Base-by-base conservation (phyloP, 2,797 vertebrate species). In the Smutsia temminckii region DNA sequence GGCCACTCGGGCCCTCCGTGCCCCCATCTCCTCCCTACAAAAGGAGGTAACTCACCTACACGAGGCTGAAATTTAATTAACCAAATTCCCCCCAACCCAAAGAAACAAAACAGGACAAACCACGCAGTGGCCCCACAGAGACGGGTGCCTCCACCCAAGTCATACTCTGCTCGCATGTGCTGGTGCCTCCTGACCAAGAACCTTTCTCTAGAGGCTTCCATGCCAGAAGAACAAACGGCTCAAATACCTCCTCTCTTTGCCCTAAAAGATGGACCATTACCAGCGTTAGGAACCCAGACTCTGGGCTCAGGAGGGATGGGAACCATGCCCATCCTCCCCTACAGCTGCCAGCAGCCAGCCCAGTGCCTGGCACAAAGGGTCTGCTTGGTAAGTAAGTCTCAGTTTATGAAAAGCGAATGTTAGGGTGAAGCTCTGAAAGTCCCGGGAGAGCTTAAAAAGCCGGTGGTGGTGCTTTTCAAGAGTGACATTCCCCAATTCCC, bases 271-370 rank as follows among this genome's bases (percentile, higher is more conserved):
- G 69, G 27, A 12, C 16, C 7, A 1, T 63, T 34, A 20, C 42
- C 68, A 7, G 23, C 13, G 4, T 13, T 25, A 20, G 0, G 17
- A 59, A 34, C 3, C 6, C 68, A 17, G 18, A 4, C 16, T 0
- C 12, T 7, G 12, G 61, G 29, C 40, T 42, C 18, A 8, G 2
- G 40, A 4, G 53, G 49, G 29, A 4, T 2, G 0, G 42, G 49
- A 27, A 40, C 21, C 0, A 0, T 0, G 32, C 3, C 71, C 21
- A 0, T 18, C 42, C 14, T 13, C 21, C 17, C 3, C 20, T 0
- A 1, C 23, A 23, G 0, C 11, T 0, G 5, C 6, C 85, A 40
- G 34, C 37, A 32, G 42, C 63, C 10, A 9, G 49, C 20, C 2
- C 32, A 17, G 51, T 0, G 7, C 14, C 37, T 2, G n/a, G 1